phyloP scores from a whole-genome alignment of 2,888 invertebrate species.

The Lobophora halterata region DNA sequence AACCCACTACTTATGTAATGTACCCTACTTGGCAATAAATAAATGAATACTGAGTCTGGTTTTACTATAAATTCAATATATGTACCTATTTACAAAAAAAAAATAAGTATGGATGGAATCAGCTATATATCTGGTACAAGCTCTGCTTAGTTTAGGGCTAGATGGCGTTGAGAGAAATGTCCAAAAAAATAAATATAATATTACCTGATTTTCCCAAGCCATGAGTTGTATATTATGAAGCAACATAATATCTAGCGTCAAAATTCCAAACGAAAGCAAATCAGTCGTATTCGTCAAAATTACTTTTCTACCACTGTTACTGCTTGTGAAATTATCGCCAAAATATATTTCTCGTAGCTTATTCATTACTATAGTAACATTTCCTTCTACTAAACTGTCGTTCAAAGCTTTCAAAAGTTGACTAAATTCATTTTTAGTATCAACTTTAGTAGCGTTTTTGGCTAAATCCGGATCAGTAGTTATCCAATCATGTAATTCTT shows the following conservation, averaged over 20 bases:
- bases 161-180: not conserved
- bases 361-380: slow-evolving; percentile 70
- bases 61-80: too few relatives aligned
- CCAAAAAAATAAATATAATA: not conserved
- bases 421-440: slow-evolving; percentile 47
- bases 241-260: slow-evolving; percentile 80
- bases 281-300: slow-evolving; percentile 70
- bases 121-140: too few relatives aligned
- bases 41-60: too few relatives aligned
- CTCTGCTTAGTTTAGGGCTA: too few relatives aligned
- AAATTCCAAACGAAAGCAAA: slow-evolving; percentile 77
- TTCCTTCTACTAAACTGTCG: slow-evolving; percentile 72
- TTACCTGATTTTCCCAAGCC: slow-evolving; percentile 78
- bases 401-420: slow-evolving; percentile 73
- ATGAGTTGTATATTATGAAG: slow-evolving; percentile 79
- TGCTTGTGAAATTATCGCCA: slow-evolving; percentile 57
- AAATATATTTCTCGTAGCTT: slow-evolving; percentile 77
- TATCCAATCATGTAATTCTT: slow-evolving; percentile 77
- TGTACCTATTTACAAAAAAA: too few relatives aligned
- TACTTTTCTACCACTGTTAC: slow-evolving; percentile 49
- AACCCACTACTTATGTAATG: too few relatives aligned
- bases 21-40: too few relatives aligned
- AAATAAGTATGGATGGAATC: too few relatives aligned
- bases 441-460: slow-evolving; percentile 33
- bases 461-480: slow-evolving; percentile 61